Evolutionary conservation across 2,888 invertebrate species (phyloP), one percentile per base, ranked within the genome.

Genomic region (Spodoptera exigua): DNA sequence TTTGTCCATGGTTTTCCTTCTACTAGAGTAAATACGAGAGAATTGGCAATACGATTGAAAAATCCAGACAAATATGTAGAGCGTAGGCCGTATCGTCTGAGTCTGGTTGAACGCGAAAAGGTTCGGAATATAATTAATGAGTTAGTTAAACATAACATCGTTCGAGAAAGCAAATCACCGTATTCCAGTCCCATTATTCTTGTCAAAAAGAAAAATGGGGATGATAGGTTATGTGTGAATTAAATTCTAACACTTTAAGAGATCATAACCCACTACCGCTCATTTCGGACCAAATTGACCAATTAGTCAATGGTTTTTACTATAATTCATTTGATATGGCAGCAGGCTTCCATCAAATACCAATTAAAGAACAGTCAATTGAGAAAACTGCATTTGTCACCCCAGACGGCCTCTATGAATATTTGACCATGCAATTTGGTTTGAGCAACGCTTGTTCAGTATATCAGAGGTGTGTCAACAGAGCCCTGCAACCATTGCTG

Each of bases 191-290:
- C 82, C 0, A 62, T 67, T 9, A 59, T 4, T 64, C 77, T 45
- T 61, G 78, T 78, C 0, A 78, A 79, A 39, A 81, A 82, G 55
- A 74, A 79, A 11, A 76, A 81, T 48, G 80, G 81, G 0, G 13
- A 55, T 0, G 62, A 71, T 10, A 57, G 71, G 9, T 5, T 68
- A 11, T 71, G 62, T 9, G 68, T 71, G 70, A 71, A 18, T 12
- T 68, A 2, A 68, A 71, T 27, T 3, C 21, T 0, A 67, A 70
- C n/a, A 70, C 70, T 4, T 1, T 67, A 37, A 16, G 64, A 16
- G 39, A 53, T 18, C 54, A 44, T 11, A 45, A 32, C 13, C 58
- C 58, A 10, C 7, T 58, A 13, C 58, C 57, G 3, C n/a, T 51
- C 2, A 57, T 57, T 36, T 32, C 57, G 1, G 57, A 57, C 10